Evolutionary conservation across 2,797 vertebrate genomes (phyloP).

Genomic region (Amniataba percoides): DNA sequence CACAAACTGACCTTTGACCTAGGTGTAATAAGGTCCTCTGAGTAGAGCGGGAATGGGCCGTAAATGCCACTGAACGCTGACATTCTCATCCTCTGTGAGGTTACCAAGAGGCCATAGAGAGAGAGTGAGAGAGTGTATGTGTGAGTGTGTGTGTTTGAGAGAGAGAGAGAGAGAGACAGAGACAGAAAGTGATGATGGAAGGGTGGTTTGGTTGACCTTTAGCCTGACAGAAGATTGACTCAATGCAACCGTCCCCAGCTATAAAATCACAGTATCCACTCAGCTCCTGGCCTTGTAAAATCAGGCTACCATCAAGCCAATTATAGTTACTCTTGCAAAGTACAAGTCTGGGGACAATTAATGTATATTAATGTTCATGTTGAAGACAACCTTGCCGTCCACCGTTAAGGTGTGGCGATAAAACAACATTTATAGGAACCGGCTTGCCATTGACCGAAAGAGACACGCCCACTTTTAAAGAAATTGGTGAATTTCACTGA

Average conservation of each 20-base stretch:
- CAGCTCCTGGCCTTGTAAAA: slow-evolving; percentile 50
- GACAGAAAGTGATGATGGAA: slow-evolving; percentile 59
- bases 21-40: slow-evolving; percentile 71
- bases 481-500: slow-evolving; percentile 4
- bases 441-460: not conserved
- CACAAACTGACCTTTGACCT: slow-evolving; percentile 69
- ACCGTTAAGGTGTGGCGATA: not conserved
- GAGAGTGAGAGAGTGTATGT: slow-evolving; percentile 8
- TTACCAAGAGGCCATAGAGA: slow-evolving; percentile 61
- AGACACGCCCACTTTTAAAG: not conserved
- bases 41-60: slow-evolving; percentile 61
- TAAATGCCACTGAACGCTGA: slow-evolving; percentile 77
- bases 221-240: slow-evolving; percentile 62
- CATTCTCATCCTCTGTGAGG: slow-evolving; percentile 69
- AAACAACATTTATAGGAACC: not conserved
- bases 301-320: slow-evolving; percentile 36
- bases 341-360: slow-evolving; percentile 15
- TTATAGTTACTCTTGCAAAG: slow-evolving; percentile 51
- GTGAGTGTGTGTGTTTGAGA: not conserved
- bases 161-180: slow-evolving; percentile 10
- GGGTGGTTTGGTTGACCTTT: slow-evolving; percentile 71
- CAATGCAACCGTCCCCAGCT: slow-evolving; percentile 43
- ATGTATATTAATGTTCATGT: slow-evolving; percentile 28
- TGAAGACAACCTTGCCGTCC: slow-evolving; percentile 8
- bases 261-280: slow-evolving; percentile 36